Evolutionary conservation across 1,140 invertebrate species (phyloP), one percentile per base, ranked within the genome.

Genomic region (Caenorhabditis remanei): DNA sequence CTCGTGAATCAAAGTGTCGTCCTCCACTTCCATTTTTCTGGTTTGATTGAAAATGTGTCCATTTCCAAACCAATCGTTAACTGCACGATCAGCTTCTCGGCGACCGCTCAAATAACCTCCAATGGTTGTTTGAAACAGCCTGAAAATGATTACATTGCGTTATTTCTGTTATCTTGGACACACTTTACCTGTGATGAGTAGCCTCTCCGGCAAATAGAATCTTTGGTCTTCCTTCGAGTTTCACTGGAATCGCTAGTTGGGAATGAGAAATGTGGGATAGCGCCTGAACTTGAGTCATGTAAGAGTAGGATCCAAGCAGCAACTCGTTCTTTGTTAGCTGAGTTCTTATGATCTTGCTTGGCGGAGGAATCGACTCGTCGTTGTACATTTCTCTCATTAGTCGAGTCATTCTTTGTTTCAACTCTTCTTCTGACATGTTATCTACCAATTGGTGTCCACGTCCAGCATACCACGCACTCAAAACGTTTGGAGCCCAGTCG

Each of bases 381-480:
- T 87, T 67, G 24, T 83, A 79, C 61, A 86, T 84, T 40, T 88
- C 87, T 53, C 87, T 58, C 48, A 88, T 83, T 41, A 87, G 79
- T 41, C 21, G 40, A n/a, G 87, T 89, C 65, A 87, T 84, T 48
- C 48, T 85, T 7, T 61, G 32, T 21, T 65, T 56, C 24, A 89
- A 32, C 32, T 84, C 67, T 41, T 75, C 65, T n/a, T 89, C 88
- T 5, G 56, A 50, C 71, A 89, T 84, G 32, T 88, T 85, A 63
- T 89, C 88, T 43, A 89, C 67, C 19, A 89, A 11, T 53, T 85
- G 40, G 32, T 84, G 88, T 63, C 88, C 88, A 50, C 58, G 32
- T 53, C 88, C 88, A n/a, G 83, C 83, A 41, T 90, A 85, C 88
- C 88, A 89, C 7, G 88, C 88, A 84, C 79, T 85, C 40, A 89